Base-by-base conservation (phyloP, 1,140 invertebrate genomes). In the Ephestia elutella region DNA sequence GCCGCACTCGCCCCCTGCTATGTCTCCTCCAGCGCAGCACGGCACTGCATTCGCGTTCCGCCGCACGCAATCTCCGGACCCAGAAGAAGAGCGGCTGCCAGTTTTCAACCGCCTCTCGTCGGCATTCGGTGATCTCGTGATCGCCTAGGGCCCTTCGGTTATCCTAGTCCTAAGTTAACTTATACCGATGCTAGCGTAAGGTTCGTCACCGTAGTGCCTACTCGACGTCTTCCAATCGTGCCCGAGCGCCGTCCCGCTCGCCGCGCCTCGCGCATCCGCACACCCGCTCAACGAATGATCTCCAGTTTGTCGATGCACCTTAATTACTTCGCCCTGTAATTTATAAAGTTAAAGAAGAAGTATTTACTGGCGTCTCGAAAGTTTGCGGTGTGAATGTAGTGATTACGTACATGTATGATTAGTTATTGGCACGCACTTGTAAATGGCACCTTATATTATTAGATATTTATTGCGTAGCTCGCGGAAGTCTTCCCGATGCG, bases 61-160 rank as follows among this genome's bases (percentile, higher is more conserved):
- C 64, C 73, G 78, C 54, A 65, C 83, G 48, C 80, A 80, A 30
- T 83, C 86, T 9, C 86, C 84, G 67, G 62, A 75, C 64, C 70
- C 86, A 68, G 68, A 90, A 80, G 73, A 91, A 71, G 68, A 90
- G 75, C 66, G 93, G 55, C 82, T 94, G 72, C 93, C 93, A 1
- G 92, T 94, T 0, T 94, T 94, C 83, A 94, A 94, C 85, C 91
- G 92, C 57, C 90, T 94, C 65, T 92, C 92, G 75, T 91, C 89
- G 57, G 90, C 90, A 57, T 91, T 92, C 72, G 90, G 91, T 38
- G 89, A 91, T 66, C 88, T 93, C 68, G 90, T 91, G 73, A 90
- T 92, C 72, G 87, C 82, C 74, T 90, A 83, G 71, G 53, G 63
- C 61, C 53, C 49, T 63, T 59, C 67, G 65, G 50, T 57, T 66